phyloP scores from a whole-genome alignment of 2,113 vertebrate genomes.

The Oriolus oriolus region DNA sequence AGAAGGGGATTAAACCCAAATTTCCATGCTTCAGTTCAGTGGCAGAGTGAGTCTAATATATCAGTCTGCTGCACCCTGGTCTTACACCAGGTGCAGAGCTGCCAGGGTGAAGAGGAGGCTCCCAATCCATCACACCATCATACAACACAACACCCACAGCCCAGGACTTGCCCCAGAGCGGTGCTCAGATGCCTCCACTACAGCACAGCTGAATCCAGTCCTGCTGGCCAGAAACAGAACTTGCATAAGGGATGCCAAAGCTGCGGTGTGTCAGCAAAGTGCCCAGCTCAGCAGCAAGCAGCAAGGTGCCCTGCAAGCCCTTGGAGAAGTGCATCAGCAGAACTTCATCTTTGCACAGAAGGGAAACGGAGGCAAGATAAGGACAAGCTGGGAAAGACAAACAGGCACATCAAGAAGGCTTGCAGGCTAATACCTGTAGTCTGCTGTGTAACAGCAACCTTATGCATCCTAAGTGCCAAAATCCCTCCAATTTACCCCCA shows the following conservation, averaged over 20 bases:
- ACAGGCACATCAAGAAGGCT: not conserved
- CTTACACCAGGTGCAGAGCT: not conserved
- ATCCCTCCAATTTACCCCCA: not conserved
- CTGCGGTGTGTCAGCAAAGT: not conserved
- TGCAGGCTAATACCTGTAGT: not conserved
- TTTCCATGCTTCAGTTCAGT: not conserved
- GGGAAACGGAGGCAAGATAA: not conserved
- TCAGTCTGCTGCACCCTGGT: not conserved
- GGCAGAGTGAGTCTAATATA: not conserved
- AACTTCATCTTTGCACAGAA: not conserved
- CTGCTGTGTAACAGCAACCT: not conserved
- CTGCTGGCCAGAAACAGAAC: not conserved
- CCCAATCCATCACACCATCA: not conserved
- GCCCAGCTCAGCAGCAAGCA: not conserved
- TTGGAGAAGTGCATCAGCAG: not conserved
- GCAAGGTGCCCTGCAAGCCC: not conserved
- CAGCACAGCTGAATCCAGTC: not conserved
- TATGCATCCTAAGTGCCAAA: not conserved
- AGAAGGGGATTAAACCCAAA: not conserved
- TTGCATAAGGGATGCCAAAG: not conserved
- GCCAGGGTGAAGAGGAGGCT: not conserved
- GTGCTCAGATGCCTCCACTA: not conserved
- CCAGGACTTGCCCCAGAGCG: not conserved
- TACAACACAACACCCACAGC: not conserved
- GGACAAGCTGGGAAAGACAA: not conserved